phyloP scores from a whole-genome alignment of 2,888 invertebrate genomes.

The Caenorhabditis sp. region DNA sequence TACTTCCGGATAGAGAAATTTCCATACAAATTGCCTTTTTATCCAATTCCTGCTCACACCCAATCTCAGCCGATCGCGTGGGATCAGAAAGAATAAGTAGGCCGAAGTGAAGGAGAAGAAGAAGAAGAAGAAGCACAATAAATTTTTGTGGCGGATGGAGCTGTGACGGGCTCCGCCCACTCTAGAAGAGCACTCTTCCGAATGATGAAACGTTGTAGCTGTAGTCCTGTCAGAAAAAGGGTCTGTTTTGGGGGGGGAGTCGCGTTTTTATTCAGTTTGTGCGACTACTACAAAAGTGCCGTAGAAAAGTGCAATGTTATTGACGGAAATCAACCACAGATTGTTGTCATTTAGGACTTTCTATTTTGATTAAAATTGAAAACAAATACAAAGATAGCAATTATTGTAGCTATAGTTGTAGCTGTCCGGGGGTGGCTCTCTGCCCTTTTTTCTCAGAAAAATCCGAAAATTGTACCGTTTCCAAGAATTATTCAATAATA shows the following conservation, averaged over 20 bases:
- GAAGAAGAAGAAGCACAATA: conserved; percentile 12
- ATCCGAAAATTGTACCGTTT: no score
- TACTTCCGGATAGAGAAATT: conserved; percentile 20
- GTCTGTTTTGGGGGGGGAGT: conserved; percentile 3
- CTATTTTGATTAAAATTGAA: no score
- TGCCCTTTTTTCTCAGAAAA: no score
- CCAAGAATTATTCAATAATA: no score
- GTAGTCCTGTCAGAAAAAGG: not conserved
- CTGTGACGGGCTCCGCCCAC: not conserved
- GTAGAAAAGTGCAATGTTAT: conserved; percentile 5
- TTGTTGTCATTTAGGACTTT: conserved; percentile 4
- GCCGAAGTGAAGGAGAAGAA: conserved; percentile 2
- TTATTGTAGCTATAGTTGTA: no score
- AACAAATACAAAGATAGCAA: not conserved
- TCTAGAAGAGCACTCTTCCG: conserved; percentile 25
- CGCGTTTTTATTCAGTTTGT: conserved; percentile 5
- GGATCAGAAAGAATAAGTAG: no score
- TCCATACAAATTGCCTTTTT: conserved; percentile 37
- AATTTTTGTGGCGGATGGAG: conserved; percentile 6
- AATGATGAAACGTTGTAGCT: conserved; percentile 35
- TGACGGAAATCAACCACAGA: not conserved
- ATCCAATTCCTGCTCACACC: no score
- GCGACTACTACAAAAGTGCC: conserved; percentile 4
- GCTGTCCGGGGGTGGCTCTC: no score
- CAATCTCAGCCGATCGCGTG: no score